Percentiles rank a stretch among this genome's conserved stretches.
These are phyloP conservation scores for Oryzias sinensis DNA, from an alignment of 2,797 vertebrate species.

Conservation along the genomic window DNA sequence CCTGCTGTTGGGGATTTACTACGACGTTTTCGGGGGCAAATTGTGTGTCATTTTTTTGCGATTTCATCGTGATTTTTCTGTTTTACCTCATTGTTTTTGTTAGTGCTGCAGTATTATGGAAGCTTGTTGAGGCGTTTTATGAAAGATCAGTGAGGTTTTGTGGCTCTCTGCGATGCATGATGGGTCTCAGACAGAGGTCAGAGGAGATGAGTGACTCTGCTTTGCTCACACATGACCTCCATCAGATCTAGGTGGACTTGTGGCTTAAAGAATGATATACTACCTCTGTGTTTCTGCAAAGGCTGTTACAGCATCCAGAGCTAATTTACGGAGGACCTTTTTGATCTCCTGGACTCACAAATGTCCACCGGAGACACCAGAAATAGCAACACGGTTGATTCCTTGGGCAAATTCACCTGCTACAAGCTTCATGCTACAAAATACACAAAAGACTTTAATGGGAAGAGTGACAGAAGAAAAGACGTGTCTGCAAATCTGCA, in stretches of 20 bases:
- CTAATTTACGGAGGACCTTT: constrained; percentile 23
- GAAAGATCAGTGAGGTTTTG: constrained; percentile 51
- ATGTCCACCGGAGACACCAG: constrained; percentile 13
- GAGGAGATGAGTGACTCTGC: constrained; percentile 33
- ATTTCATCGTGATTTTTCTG: too few species aligned
- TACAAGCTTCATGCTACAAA: neutral
- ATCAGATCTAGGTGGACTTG: constrained; percentile 11
- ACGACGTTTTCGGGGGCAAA: too few species aligned
- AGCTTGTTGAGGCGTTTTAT: constrained; percentile 23
- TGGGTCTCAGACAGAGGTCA: constrained; percentile 34
- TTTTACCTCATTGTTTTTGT: too few species aligned
- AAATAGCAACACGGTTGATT: constrained; percentile 24
- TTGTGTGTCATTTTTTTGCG: too few species aligned
- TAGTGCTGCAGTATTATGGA: constrained; percentile 13
- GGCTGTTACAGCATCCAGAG: constrained; percentile 19
- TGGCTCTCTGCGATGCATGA: constrained; percentile 39
- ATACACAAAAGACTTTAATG: neutral
- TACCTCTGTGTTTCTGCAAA: constrained; percentile 9
- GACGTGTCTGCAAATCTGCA: constrained; percentile 12
- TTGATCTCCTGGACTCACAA: constrained; percentile 15
- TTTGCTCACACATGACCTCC: constrained; percentile 29
- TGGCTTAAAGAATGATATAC: constrained; percentile 21
- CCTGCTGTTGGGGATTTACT: too few species aligned
- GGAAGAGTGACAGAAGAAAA: neutral
- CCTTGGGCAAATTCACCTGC: constrained; percentile 8